Base-by-base conservation (phyloP, 2,888 invertebrate genomes). In the Athalia cordata region DNA sequence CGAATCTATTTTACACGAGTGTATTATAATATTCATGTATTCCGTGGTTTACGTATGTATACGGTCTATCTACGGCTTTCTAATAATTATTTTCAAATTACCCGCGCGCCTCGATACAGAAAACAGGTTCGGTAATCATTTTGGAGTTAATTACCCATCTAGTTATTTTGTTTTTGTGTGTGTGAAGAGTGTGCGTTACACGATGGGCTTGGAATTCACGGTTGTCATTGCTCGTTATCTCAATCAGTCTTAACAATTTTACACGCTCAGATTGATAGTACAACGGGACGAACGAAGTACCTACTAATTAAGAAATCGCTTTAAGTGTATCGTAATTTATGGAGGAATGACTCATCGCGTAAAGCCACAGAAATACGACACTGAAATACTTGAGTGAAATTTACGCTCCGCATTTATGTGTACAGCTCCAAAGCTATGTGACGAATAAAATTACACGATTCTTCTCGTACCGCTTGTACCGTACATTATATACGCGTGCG, bases 221-320 rank as follows among this genome's bases (percentile, higher is more conserved):
- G 9, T 67, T 67, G 67, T 67, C 67, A 67, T 50, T 9, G 50
- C 50, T 50, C 50, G 67, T 52, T 67, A 67, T 67, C 67, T 67
- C 67, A 15, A 67, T 67, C 50, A 50, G 49, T 67, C 67, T 13
- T 11, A 50, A 15, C 45, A 67, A 50, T 52, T 67, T 50, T 15
- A 49, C 67, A 50, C 50, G 50, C 9, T 9, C 49, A 47, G 29
- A 67, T 67, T 67, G 67, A 67, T 67, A 67, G 47, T 11, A 13
- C 5, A 3, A 15, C 7, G 61, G 52, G 52, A 7, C 7, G 11
- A 52, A 52, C 52, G 13, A 61, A 61, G 11, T 61, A 11, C n/a
- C 61, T 61, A 15, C 68, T 68, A 68, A 68, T 68, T 68, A 68
- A 68, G 68, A 68, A 52, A 43, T 68, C 68, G 50, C 68, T 68